phyloP scores from a whole-genome alignment of 2,797 vertebrate genomes.

The Sebastes iracundus region DNA sequence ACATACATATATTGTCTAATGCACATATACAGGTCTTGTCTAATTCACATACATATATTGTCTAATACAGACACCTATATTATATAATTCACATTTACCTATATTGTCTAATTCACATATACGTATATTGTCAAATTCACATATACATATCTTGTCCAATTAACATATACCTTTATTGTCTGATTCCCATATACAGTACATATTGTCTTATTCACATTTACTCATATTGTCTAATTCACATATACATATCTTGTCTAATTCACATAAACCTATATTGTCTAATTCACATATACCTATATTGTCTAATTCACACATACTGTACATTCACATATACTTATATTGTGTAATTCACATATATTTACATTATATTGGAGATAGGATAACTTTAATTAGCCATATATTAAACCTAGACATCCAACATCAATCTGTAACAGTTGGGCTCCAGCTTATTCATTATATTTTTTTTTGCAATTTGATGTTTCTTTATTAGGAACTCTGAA shows the following conservation, averaged over 20 bases:
- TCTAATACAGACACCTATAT: too few species aligned
- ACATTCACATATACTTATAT: neutral
- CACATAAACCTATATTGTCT: neutral
- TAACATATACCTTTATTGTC: neutral
- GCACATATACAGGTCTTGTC: too few species aligned
- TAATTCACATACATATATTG: neutral
- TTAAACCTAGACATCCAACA: neutral
- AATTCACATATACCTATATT: neutral
- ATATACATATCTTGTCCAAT: neutral
- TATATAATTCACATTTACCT: neutral
- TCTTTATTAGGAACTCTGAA: slow-evolving; percentile 15
- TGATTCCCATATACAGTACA: too few species aligned
- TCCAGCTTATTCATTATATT: neutral
- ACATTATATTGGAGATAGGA: neutral
- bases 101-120: neutral
- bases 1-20: too few species aligned
- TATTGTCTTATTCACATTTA: neutral
- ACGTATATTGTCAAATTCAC: neutral
- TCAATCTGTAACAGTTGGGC: neutral
- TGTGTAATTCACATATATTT: neutral
- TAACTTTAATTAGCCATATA: neutral
- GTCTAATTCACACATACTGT: too few species aligned
- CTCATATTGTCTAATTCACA: neutral
- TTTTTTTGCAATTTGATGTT: neutral
- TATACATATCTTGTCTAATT: neutral